Conservation (phyloP, 2,113 vertebrate genomes). For the Oryzias celebensis region DNA sequence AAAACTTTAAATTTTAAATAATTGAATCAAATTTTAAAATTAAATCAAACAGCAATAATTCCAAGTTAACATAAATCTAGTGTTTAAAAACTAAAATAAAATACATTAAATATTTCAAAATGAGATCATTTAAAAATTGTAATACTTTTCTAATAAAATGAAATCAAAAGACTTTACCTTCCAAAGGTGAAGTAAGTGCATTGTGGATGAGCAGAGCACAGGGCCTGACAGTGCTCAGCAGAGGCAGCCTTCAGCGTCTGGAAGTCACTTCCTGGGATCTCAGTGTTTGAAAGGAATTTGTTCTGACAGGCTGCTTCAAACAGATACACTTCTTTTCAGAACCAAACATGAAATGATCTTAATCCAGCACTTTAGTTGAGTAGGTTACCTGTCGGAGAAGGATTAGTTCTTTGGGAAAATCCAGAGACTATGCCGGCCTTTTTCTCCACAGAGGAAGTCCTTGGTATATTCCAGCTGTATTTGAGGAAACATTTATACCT, state of each 20-base stretch:
- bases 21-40: too few relatives aligned
- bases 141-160: not conserved
- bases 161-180: constrained; percentile 19
- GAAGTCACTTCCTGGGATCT: constrained; percentile 20
- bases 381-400: too few relatives aligned
- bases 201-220: constrained; percentile 56
- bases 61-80: too few relatives aligned
- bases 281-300: constrained; percentile 33
- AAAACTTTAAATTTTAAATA: too few relatives aligned
- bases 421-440: constrained; percentile 36
- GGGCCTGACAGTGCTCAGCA: constrained; percentile 51
- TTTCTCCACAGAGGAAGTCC: constrained; percentile 9
- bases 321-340: too few relatives aligned
- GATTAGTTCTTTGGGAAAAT: constrained; percentile 36
- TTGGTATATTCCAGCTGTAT: constrained; percentile 47
- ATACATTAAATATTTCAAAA: not conserved
- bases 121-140: not conserved
- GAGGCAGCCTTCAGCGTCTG: constrained; percentile 14
- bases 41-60: too few relatives aligned
- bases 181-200: constrained; percentile 62
- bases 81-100: too few relatives aligned
- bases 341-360: too few relatives aligned
- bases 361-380: too few relatives aligned
- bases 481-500: constrained; percentile 68
- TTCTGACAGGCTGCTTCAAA: constrained; percentile 25